Base-by-base conservation (phyloP, 2,888 invertebrate genomes). In the Catonia carolina region DNA sequence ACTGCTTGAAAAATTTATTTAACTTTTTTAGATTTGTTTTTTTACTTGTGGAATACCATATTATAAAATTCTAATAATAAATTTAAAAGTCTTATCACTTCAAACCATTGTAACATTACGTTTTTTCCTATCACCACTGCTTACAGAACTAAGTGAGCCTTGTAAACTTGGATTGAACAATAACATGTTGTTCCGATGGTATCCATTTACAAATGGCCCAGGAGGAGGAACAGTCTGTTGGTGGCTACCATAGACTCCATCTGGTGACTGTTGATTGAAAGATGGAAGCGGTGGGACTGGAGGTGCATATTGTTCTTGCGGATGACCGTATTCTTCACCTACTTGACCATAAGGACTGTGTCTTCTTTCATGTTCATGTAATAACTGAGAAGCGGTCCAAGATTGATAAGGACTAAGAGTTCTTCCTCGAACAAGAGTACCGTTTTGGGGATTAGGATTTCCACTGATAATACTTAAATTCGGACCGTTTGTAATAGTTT, bases 61-160 rank as follows among this genome's bases (percentile, higher is more conserved):
- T n/a, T 6, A 27, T 27, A 27, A 4, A 6, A 27, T 27, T 27
- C n/a, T 27, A 27, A 27, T 8, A 27, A 27, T 27, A 27, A 6
- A 27, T 6, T 6, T 27, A 27, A 27, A 27, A 27, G 27, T 27
- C 27, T 27, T 6, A 6, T 27, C 42, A 5, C n/a, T 58, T 62
- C 62, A 80, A 60, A 81, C 81, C 79, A 80, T 80, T 39, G 81
- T 81, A 31, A 81, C 78, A 67, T 80, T 81, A 47, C 81, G 68
- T 62, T 78, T 72, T 66, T 78, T 78, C 66, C 78, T 77, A 37
- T 67, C 67, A 12, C 75, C 76, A 62, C 76, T 76, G 64, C 77
- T 78, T 33, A 80, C 78, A 2, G 79, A 79, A 61, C 74, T 78
- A 67, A 79, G 69, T 1, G 78, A 78, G 8, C 79, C 79, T 65